These are phyloP conservation scores for Oasisia sp. DNA, from an alignment of 2,888 invertebrate species.

Conservation along the genomic window DNA sequence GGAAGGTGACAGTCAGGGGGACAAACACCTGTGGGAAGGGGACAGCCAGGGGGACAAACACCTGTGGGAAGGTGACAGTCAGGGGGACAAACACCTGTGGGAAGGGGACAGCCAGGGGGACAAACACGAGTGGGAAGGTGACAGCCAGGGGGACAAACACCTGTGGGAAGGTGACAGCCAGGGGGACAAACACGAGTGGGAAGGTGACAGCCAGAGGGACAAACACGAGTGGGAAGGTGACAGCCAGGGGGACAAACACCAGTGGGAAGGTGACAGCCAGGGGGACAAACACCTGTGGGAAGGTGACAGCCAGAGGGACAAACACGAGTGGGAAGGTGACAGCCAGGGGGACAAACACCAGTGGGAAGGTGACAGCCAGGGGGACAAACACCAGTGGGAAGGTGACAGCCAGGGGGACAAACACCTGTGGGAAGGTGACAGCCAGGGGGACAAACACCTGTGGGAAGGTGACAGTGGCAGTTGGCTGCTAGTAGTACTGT, in stretches of 20 bases:
- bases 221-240: background rate
- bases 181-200: no score
- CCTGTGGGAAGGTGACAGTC: conserved; percentile 18
- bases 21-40: background rate
- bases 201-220: conserved; percentile 24
- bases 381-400: no score
- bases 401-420: conserved; percentile 25
- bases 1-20: conserved; percentile 22
- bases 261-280: conserved; percentile 18
- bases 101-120: background rate
- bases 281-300: background rate
- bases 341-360: conserved; percentile 18
- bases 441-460: no score
- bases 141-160: conserved; percentile 20
- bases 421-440: background rate
- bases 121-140: conserved; percentile 27
- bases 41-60: no score
- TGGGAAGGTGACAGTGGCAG: background rate
- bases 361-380: background rate
- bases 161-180: background rate
- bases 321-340: conserved; percentile 26
- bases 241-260: no score
- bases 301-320: no score
- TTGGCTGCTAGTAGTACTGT: background rate
- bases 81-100: conserved; percentile 9